A percentile compares a stretch with the other conserved stretches of the same genome.
These are phyloP conservation scores for Pandemis heparana DNA, from an alignment of 2,888 invertebrate genomes.

Conservation along the genomic window DNA sequence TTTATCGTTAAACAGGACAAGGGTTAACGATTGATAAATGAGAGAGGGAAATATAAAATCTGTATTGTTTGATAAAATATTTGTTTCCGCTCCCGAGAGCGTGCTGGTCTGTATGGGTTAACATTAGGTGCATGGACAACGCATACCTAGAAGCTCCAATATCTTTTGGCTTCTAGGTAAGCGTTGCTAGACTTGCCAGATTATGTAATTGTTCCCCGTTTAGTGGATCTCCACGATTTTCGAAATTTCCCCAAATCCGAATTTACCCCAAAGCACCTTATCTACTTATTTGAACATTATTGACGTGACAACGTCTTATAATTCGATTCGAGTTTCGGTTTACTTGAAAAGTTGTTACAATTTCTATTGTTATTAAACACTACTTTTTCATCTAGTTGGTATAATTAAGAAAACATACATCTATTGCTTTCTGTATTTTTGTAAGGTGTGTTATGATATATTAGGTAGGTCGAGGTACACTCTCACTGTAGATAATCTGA, in stretches of 20 bases:
- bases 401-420: no score
- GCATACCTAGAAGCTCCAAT: background rate
- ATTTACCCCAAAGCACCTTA: no score
- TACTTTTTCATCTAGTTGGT: no score
- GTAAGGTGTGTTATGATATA: background rate
- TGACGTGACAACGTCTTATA: no score
- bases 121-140: background rate
- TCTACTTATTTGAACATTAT: no score
- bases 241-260: no score
- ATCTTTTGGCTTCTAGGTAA: background rate
- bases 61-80: constrained; percentile 24
- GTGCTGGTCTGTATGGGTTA: background rate
- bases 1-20: constrained; percentile 33
- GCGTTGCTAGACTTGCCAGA: background rate
- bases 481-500: background rate
- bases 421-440: no score
- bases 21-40: constrained; percentile 25
- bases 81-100: background rate
- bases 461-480: background rate
- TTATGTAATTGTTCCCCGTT: no score
- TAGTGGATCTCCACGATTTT: no score
- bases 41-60: constrained; percentile 9
- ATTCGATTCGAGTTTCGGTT: no score
- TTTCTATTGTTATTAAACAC: no score
- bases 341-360: no score